A percentile compares a stretch with the other conserved stretches of the same genome.
Conservation (phyloP, 1,140 invertebrate genomes). For the Physella acuta region DNA sequence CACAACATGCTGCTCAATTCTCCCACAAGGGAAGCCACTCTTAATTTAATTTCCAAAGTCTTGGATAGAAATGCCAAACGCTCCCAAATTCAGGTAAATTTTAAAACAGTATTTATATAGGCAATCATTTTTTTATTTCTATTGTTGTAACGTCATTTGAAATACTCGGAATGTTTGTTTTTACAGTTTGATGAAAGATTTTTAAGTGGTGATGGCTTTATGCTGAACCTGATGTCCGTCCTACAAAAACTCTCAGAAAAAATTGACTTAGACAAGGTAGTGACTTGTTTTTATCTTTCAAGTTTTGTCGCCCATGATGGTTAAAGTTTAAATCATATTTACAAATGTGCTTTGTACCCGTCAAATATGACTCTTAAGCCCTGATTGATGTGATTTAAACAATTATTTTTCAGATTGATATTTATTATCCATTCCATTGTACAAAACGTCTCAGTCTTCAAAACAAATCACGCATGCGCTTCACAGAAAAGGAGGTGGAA, state of each 20-base stretch:
- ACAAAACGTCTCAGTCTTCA: constrained; percentile 75
- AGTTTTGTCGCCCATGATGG: neutral
- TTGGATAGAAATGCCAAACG: constrained; percentile 82
- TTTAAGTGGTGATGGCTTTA: constrained; percentile 88
- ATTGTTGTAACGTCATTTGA: neutral
- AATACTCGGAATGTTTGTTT: neutral
- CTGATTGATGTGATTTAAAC: constrained; percentile 26
- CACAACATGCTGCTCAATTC: constrained; percentile 81
- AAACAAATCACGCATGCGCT: constrained; percentile 83
- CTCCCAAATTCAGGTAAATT: constrained; percentile 72
- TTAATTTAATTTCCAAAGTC: constrained; percentile 77
- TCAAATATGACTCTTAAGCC: neutral
- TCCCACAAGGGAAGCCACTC: constrained; percentile 72
- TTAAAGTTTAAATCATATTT: no score
- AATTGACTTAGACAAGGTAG: constrained; percentile 65
- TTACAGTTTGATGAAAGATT: constrained; percentile 79
- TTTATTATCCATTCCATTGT: constrained; percentile 83
- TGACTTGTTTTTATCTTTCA: no score
- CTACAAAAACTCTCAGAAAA: constrained; percentile 84
- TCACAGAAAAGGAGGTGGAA: constrained; percentile 76
- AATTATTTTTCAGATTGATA: constrained; percentile 77
- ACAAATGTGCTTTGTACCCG: no score
- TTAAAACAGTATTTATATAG: neutral
- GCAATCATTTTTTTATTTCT: neutral
- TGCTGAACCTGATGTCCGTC: constrained; percentile 88